Evolutionary conservation across 1,140 invertebrate genomes (phyloP), one percentile per base, ranked within the genome.

Genomic region (Geopemphigus sp.): DNA sequence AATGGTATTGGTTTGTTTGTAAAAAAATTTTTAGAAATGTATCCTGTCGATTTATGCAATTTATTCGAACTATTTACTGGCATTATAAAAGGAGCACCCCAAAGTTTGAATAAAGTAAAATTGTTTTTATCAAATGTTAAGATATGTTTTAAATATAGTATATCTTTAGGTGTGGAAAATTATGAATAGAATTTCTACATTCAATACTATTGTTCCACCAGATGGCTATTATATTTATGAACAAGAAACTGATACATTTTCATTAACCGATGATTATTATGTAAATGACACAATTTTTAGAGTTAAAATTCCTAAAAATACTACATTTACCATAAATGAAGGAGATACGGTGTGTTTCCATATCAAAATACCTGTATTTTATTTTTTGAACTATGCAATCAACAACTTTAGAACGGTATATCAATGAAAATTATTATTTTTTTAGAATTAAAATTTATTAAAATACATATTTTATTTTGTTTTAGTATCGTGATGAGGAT

Each of bases 31-130:
- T 63, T 61, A 19, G 74, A 61, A 5, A 78, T 26, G 17, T 78
- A 78, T 78, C 74, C 74, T 47, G 74, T 78, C 45, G 17, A 78
- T 63, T 78, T 78, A 50, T 63, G 74, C n/a, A 78, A 39, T 26
- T 61, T 78, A 47, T 78, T 78, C 50, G 74, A 78, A 47, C 22
- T 78, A 0, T 78, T 78, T 63, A 61, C 57, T 29, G 74, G 57
- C 17, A 78, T 78, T 61, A 63, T 78, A 45, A 78, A 78, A 78
- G 74, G 74, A 63, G 32, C 74, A 14, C 56, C 74, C 12, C 56
- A 63, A 63, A 50, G 22, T 78, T 78, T 78, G 4, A 78, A 78
- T 78, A 63, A 78, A 61, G 74, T 78, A 78, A 78, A 10, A 2
- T 19, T 59, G 47, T 24, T 78, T 45, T 39, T 19, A 32, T 56